phyloP scores from a whole-genome alignment of 2,888 invertebrate genomes.

The Mythimna albipuncta region DNA sequence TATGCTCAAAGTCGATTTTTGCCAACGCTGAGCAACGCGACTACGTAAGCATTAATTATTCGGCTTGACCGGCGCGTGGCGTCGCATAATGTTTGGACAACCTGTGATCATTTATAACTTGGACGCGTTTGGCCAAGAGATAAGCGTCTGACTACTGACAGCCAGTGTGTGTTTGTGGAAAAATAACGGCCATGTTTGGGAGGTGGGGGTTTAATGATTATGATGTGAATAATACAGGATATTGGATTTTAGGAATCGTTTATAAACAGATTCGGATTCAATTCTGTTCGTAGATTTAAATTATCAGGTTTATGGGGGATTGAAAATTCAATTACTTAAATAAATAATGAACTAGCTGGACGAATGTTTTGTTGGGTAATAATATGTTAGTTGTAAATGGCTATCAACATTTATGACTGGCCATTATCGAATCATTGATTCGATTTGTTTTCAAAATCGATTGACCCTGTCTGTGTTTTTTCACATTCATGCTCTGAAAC shows the following conservation, averaged over 20 bases:
- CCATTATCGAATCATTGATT: too few relatives aligned
- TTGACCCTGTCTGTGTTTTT: too few relatives aligned
- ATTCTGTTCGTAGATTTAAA: too few relatives aligned
- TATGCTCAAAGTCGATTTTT: conserved; percentile 75
- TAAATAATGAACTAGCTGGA: not conserved
- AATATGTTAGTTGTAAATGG: too few relatives aligned
- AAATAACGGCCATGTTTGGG: conserved; percentile 11
- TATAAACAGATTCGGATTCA: not conserved
- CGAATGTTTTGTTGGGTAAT: not conserved
- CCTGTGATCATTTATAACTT: conserved; percentile 81
- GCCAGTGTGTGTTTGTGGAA: conserved; percentile 23
- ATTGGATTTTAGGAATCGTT: not conserved
- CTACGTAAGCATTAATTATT: conserved; percentile 83
- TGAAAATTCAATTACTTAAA: not conserved
- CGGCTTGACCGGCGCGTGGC: conserved; percentile 82
- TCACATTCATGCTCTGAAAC: too few relatives aligned
- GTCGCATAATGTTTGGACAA: conserved; percentile 79
- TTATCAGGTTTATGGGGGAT: not conserved
- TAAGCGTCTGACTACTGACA: conserved; percentile 48
- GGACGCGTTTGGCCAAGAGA: conserved; percentile 66
- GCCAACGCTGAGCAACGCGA: conserved; percentile 69
- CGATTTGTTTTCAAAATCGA: too few relatives aligned
- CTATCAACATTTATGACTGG: too few relatives aligned
- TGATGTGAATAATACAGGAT: not conserved
- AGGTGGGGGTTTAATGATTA: not conserved